A percentile compares a stretch with the other conserved stretches of the same genome.
Conservation (phyloP, 2,113 vertebrate genomes). For the Paedocypris sp. region DNA sequence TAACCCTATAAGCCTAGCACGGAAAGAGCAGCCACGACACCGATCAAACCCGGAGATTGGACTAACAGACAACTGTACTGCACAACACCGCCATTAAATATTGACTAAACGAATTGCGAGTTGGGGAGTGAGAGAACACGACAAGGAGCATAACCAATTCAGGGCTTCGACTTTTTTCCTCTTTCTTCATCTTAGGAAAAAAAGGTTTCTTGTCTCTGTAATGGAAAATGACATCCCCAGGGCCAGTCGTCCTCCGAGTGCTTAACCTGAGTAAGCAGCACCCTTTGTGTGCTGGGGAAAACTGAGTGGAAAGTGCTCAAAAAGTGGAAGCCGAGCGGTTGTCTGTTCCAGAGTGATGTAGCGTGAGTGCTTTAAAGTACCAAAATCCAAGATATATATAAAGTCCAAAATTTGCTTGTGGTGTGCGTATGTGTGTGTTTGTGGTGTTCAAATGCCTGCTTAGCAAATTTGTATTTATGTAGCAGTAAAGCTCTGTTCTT, state of each 20-base stretch:
- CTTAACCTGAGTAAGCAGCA: slow-evolving; percentile 34
- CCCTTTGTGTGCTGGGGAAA: slow-evolving; percentile 24
- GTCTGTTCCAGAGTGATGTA: too few species aligned
- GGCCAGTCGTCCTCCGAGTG: slow-evolving; percentile 29
- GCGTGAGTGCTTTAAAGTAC: too few species aligned
- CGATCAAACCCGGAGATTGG: slow-evolving; percentile 27
- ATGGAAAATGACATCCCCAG: slow-evolving; percentile 38
- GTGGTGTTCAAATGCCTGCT: too few species aligned
- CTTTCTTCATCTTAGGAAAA: slow-evolving; percentile 32
- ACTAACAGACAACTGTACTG: slow-evolving; percentile 7
- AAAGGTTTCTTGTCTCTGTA: slow-evolving; percentile 39
- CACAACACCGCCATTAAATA: slow-evolving; percentile 32
- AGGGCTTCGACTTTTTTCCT: slow-evolving; percentile 23
- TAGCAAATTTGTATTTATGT: too few species aligned
- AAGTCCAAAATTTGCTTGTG: too few species aligned
- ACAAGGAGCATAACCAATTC: slow-evolving; percentile 38
- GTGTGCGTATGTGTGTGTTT: too few species aligned
- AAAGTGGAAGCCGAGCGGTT: too few species aligned
- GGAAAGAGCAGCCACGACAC: slow-evolving; percentile 16
- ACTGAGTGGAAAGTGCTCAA: slow-evolving; percentile 9
- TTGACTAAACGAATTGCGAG: slow-evolving; percentile 36
- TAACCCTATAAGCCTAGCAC: not conserved
- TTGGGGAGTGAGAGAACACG: slow-evolving; percentile 30
- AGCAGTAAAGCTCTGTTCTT: too few species aligned
- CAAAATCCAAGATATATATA: too few species aligned